Evolutionary conservation across 1,140 invertebrate genomes (phyloP), one percentile per base, ranked within the genome.

Genomic region (Lucilia cuprina): DNA sequence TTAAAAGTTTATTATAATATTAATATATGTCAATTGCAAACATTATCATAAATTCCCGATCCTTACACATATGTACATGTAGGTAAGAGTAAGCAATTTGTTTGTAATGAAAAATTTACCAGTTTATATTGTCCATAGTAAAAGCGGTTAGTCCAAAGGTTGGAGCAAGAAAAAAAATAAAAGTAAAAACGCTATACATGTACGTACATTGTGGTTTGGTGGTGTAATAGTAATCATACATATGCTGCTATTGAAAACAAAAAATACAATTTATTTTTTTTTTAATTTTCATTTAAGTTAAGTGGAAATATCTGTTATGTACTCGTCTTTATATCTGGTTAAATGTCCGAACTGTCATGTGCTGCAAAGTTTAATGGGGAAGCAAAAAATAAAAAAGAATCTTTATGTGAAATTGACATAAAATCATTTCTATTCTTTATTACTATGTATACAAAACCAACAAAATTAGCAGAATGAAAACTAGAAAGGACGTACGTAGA

Each of bases 291-390:
- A 80, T 80, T 80, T 49, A 19, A 49, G 77, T 49, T 80, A 80
- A 80, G 41, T 50, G 77, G 41, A 50, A 80, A 80, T 80, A 80
- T 80, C 77, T 80, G 41, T 80, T 80, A 50, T 80, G 41, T 80
- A 47, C n/a, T 80, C 50, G 77, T 80, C 77, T 80, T 70, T 80
- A 80, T 80, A 80, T 49, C 77, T 80, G 41, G 77, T 80, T 80
- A 80, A 80, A 80, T 49, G 77, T 80, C 77, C 12, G n/a, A 80
- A 80, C 41, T 80, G 41, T 50, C 77, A 80, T 80, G 14, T 80
- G 77, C 49, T 50, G 41, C 41, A 41, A 5, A 41, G 19, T 21
- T 30, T n/a, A 34, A 34, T 17, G 34, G 30, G 13, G 2, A 13
- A 41, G 74, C 2, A 34, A 77, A 17, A 70, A 21, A 21, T 25